phyloP scores from a whole-genome alignment of 2,797 vertebrate genomes.

The Acanthurus lineatus region DNA sequence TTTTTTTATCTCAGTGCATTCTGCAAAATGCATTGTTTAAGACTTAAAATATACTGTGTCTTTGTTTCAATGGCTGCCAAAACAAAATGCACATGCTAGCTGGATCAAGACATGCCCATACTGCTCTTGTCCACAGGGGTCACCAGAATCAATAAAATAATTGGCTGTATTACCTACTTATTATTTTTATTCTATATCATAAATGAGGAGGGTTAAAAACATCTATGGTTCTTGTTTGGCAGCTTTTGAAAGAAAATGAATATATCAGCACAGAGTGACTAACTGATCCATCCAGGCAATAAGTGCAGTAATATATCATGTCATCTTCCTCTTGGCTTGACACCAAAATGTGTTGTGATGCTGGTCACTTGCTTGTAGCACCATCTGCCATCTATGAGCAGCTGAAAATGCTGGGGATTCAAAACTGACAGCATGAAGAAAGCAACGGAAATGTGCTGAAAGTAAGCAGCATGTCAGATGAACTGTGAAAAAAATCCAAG shows the following conservation, averaged over 20 bases:
- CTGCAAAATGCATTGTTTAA: too few relatives aligned
- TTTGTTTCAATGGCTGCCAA: too few relatives aligned
- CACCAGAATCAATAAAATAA: too few relatives aligned
- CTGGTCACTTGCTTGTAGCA: constrained; percentile 39
- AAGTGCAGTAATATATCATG: constrained; percentile 20
- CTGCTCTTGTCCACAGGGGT: too few relatives aligned
- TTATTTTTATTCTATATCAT: not conserved
- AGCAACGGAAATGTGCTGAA: constrained; percentile 28
- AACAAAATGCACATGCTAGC: too few relatives aligned
- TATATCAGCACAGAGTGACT: not conserved
- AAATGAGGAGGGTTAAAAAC: not conserved
- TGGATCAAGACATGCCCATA: too few relatives aligned
- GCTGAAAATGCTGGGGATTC: constrained; percentile 23
- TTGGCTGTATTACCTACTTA: not conserved
- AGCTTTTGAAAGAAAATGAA: not conserved
- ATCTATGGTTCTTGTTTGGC: not conserved
- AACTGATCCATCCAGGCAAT: constrained; percentile 7
- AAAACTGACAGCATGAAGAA: constrained; percentile 32
- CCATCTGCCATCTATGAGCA: constrained; percentile 39
- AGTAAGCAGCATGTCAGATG: too few relatives aligned
- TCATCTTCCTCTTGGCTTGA: constrained; percentile 17
- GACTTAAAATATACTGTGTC: too few relatives aligned
- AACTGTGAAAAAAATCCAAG: too few relatives aligned
- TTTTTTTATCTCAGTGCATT: too few relatives aligned
- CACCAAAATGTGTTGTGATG: constrained; percentile 30